Conservation (phyloP, 2,888 invertebrate genomes). For the Uropetala carovei region DNA sequence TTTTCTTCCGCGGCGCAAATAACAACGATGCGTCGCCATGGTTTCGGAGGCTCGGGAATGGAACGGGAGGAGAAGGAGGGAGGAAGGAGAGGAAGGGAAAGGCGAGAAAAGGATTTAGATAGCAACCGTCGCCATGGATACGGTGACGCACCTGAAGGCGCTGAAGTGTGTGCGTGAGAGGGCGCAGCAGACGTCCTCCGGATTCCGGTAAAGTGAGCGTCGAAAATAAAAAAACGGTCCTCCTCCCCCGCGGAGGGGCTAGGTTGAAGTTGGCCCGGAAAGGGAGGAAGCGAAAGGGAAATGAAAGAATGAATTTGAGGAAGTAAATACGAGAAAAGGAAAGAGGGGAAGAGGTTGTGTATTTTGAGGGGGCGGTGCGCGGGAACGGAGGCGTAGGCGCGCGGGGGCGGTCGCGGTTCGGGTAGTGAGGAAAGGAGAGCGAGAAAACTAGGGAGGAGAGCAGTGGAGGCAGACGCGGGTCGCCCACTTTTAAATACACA, state of each 20-base stretch:
- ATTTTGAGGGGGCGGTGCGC: background rate
- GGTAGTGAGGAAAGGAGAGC: background rate
- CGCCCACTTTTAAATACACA: background rate
- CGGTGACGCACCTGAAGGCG: constrained; percentile 60
- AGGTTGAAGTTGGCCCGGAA: background rate
- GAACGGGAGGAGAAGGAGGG: background rate
- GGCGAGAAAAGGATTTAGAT: constrained; percentile 30
- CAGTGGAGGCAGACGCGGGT: background rate
- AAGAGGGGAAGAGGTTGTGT: background rate
- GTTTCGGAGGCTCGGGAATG: background rate
- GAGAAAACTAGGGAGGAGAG: background rate
- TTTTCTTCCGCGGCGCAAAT: constrained; percentile 58
- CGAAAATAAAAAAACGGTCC: background rate
- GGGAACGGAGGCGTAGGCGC: background rate
- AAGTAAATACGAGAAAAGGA: background rate
- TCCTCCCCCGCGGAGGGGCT: background rate
- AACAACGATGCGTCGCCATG: constrained; percentile 61
- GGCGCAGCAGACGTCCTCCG: constrained; percentile 7
- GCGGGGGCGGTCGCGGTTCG: background rate
- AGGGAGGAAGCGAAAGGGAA: constrained; percentile 20
- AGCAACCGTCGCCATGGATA: constrained; percentile 52
- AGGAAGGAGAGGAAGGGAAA: background rate
- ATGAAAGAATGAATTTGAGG: background rate
- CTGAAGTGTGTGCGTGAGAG: constrained; percentile 22
- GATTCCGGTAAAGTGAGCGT: constrained; percentile 27